Percentiles rank a stretch among this genome's conserved stretches.
Conservation (phyloP, 2,888 invertebrate species). For the Nipponacmea schrenckii region DNA sequence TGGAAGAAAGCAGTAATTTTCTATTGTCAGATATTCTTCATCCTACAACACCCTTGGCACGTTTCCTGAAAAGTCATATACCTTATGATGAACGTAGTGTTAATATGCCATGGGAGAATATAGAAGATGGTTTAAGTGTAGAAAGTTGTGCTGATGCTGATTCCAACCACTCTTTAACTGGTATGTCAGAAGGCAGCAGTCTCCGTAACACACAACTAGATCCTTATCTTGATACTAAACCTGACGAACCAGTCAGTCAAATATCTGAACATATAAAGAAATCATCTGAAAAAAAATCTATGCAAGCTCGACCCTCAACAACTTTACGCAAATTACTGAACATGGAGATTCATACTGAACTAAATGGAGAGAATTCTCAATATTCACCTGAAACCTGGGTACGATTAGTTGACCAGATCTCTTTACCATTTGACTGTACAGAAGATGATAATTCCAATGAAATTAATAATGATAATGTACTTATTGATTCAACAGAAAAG, state of each 20-base stretch:
- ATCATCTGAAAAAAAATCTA: neutral
- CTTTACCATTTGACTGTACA: conserved; percentile 12
- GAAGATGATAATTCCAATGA: conserved; percentile 4
- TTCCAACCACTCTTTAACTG: neutral
- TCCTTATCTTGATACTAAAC: neutral
- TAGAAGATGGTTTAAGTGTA: conserved; percentile 2
- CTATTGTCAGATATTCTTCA: neutral
- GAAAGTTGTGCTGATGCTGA: conserved; percentile 8
- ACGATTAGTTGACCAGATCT: conserved; percentile 19
- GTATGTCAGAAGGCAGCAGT: neutral
- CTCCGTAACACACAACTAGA: neutral
- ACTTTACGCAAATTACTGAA: neutral
- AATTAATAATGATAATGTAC: conserved; percentile 5
- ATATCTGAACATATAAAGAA: neutral
- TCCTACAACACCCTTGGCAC: neutral
- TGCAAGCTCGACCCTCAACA: neutral
- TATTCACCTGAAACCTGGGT: conserved; percentile 19
- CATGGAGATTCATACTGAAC: neutral
- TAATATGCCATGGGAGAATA: neutral
- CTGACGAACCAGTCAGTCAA: neutral
- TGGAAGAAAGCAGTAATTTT: neutral
- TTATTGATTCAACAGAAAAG: neutral
- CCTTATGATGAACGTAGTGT: neutral
- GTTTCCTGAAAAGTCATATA: neutral
- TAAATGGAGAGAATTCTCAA: conserved; percentile 11